Evolutionary conservation across 2,888 invertebrate species (phyloP), one percentile per base, ranked within the genome.

Genomic region (Diaperis boleti): DNA sequence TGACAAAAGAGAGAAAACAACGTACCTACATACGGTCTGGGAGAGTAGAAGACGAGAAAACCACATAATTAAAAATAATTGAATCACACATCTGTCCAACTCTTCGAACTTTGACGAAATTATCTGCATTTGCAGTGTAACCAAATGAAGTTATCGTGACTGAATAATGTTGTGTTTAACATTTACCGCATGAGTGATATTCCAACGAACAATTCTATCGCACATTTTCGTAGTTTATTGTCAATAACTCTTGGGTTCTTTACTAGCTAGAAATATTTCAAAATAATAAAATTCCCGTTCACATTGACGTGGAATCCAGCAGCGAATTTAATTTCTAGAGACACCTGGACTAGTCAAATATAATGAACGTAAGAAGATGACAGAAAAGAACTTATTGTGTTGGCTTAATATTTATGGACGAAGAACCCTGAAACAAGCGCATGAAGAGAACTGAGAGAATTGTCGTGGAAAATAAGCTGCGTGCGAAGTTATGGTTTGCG

Each of bases 111-210:
- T 39, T 39, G 17, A 39, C 8, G 39, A 15, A 39, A 14, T 39
- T 39, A 39, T 39, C 39, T 13, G 15, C 7, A 39, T 39, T 39
- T 17, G 8, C 15, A 39, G 15, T 17, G 39, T 17, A 39, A 39
- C 14, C 39, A n/a, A 39, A 39, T 39, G 39, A 17, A 39, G 7
- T 39, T 39, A 39, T 8, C 39, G 7, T 33, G 39, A 39, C 8
- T 17, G 15, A 13, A 6, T 3, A 39, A 10, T 33, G 33, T 33
- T 33, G 11, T 33, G n/a, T 33, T 33, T 33, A 33, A 33, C 33
- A 33, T 33, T 33, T 33, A 33, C n/a, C 11, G 33, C 33, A 5
- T 13, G 2, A 33, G 33, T 33, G 33, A 4, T 33, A 13, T 33
- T 10, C 33, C n/a, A 33, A n/a, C 10, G 13, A 11, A 33, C 5